These are phyloP conservation scores for Rhineura floridana DNA, from an alignment of 2,113 vertebrate species.

Conservation along the genomic window DNA sequence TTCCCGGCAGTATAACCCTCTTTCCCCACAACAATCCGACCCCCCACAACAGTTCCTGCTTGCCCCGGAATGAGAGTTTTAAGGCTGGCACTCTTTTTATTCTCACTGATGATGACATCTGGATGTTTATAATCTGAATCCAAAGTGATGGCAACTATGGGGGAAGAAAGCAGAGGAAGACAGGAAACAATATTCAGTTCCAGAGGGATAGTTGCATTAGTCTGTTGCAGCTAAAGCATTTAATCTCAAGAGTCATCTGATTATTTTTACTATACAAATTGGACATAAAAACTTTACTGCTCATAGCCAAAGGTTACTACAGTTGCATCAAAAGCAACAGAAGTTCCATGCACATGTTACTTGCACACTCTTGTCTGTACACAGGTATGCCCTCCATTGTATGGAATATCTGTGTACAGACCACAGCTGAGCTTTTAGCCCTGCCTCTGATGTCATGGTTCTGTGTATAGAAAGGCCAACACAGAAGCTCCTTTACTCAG, in stretches of 20 bases:
- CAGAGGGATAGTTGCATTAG: not conserved
- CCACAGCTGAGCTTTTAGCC: no score
- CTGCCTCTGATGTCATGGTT: no score
- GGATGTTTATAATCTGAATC: not conserved
- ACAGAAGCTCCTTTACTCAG: no score
- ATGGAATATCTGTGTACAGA: no score
- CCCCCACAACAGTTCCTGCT: not conserved
- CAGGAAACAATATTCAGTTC: not conserved
- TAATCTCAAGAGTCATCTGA: not conserved
- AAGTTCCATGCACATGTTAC: no score
- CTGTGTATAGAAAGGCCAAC: no score
- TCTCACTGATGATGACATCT: not conserved
- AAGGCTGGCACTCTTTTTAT: not conserved
- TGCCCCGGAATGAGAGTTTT: not conserved
- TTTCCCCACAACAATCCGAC: not conserved
- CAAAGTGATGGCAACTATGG: not conserved
- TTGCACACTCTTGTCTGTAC: no score
- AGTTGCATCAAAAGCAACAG: not conserved
- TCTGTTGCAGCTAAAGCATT: not conserved
- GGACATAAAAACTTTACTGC: not conserved
- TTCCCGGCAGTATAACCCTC: not conserved
- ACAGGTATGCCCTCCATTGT: no score
- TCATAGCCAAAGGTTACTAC: not conserved
- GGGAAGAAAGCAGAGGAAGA: not conserved
- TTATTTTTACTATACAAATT: not conserved